Percentiles rank a stretch among this genome's conserved stretches.
Conservation (phyloP, 2,113 vertebrate species). For the Mixornis gularis region DNA sequence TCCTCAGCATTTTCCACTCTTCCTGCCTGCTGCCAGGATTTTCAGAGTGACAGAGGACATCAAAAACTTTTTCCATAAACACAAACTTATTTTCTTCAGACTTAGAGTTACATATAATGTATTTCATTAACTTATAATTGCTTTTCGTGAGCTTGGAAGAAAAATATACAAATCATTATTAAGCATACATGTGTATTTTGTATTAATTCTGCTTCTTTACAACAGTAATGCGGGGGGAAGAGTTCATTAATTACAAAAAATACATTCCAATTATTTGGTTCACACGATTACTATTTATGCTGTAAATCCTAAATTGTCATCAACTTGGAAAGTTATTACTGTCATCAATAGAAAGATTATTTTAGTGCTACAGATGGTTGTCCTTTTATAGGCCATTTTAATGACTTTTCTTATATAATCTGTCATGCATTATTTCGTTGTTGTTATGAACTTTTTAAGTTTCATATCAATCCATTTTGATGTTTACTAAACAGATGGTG, state of each 20-base stretch:
- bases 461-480: slow-evolving; percentile 69
- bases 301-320: slow-evolving; percentile 59
- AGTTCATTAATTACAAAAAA: slow-evolving; percentile 47
- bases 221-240: not conserved
- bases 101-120: not conserved
- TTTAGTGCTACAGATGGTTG: slow-evolving; percentile 69
- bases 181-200: not conserved
- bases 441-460: slow-evolving; percentile 67
- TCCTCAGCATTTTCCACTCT: not conserved
- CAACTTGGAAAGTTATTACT: slow-evolving; percentile 57
- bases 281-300: slow-evolving; percentile 42
- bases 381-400: slow-evolving; percentile 72
- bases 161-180: not conserved
- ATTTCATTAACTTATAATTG: not conserved
- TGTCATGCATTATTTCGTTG: slow-evolving; percentile 71
- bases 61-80: not conserved
- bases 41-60: not conserved
- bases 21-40: not conserved
- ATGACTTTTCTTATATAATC: slow-evolving; percentile 74
- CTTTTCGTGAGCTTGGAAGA: not conserved
- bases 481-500: slow-evolving; percentile 75
- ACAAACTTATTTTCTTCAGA: not conserved
- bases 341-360: slow-evolving; percentile 61
- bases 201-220: not conserved
- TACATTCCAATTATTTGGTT: slow-evolving; percentile 39